phyloP scores from a whole-genome alignment of 2,888 invertebrate genomes.

The Geotrupes spiniger region DNA sequence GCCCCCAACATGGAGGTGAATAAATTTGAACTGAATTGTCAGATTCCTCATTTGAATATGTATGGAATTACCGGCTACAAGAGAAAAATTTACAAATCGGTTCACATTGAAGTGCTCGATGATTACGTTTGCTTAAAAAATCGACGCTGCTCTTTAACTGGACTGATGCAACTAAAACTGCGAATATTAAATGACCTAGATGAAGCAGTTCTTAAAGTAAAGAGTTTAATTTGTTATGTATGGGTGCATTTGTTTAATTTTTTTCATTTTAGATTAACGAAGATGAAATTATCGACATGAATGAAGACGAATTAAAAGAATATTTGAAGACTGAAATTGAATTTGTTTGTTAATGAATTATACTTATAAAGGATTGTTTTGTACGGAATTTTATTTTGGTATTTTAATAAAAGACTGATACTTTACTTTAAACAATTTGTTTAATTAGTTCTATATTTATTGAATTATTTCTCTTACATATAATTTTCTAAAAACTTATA shows the following conservation, averaged over 20 bases:
- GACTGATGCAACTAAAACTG: slow-evolving; percentile 50
- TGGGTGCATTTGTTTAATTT: neutral
- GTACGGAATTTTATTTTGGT: too few relatives aligned
- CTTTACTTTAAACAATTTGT: too few relatives aligned
- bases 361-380: too few relatives aligned
- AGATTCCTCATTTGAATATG: slow-evolving; percentile 45
- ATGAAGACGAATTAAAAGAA: slow-evolving; percentile 36
- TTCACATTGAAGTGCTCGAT: slow-evolving; percentile 51
- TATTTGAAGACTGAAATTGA: slow-evolving; percentile 40
- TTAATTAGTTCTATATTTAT: too few relatives aligned
- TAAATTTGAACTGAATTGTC: slow-evolving; percentile 36
- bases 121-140: slow-evolving; percentile 45
- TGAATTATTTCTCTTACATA: too few relatives aligned
- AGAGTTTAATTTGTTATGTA: neutral
- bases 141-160: slow-evolving; percentile 40
- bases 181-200: slow-evolving; percentile 45
- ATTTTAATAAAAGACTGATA: too few relatives aligned
- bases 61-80: slow-evolving; percentile 45
- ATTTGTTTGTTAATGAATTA: slow-evolving; percentile 38
- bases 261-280: slow-evolving; percentile 29
- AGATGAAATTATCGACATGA: slow-evolving; percentile 34
- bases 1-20: slow-evolving; percentile 31
- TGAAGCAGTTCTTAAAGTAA: slow-evolving; percentile 45
- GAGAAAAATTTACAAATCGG: slow-evolving; percentile 39
- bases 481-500: too few relatives aligned